phyloP scores from a whole-genome alignment of 2,888 invertebrate species.

The Cyclophora albipunctata region DNA sequence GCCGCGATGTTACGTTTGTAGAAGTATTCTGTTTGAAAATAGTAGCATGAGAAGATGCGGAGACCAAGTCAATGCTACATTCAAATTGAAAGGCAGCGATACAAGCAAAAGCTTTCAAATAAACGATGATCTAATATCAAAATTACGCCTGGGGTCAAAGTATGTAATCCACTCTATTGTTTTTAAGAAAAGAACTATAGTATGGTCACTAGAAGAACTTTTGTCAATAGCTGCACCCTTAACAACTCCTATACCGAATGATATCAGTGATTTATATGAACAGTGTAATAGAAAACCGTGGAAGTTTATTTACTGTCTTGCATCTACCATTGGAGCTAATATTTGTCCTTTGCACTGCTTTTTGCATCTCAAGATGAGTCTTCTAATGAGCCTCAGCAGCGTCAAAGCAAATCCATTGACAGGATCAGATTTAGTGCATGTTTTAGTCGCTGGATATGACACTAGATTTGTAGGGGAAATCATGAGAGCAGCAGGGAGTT shows the following conservation, averaged over 20 bases:
- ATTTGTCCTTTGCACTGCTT: constrained; percentile 55
- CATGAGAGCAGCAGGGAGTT: constrained; percentile 47
- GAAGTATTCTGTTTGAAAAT: constrained; percentile 54
- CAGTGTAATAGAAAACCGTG: constrained; percentile 48
- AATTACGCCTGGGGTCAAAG: constrained; percentile 39
- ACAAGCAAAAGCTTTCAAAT: constrained; percentile 38
- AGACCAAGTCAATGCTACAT: constrained; percentile 47
- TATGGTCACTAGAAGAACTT: constrained; percentile 50
- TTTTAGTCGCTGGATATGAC: constrained; percentile 48
- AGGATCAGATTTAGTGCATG: constrained; percentile 47
- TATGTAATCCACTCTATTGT: constrained; percentile 40
- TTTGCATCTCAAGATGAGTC: constrained; percentile 57
- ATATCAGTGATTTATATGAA: constrained; percentile 41
- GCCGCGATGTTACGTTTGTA: constrained; percentile 54
- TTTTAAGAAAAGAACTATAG: constrained; percentile 36
- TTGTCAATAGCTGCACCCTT: constrained; percentile 32
- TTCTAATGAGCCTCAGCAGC: constrained; percentile 56
- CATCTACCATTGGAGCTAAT: constrained; percentile 52
- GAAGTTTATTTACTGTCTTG: constrained; percentile 61
- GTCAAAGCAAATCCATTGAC: constrained; percentile 43
- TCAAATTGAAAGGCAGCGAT: constrained; percentile 32
- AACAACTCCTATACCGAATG: constrained; percentile 34
- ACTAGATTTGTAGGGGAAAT: constrained; percentile 46
- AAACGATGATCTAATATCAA: constrained; percentile 47
- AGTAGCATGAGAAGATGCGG: constrained; percentile 56